Conservation (phyloP, 2,113 vertebrate genomes). For the Puma concolor region DNA sequence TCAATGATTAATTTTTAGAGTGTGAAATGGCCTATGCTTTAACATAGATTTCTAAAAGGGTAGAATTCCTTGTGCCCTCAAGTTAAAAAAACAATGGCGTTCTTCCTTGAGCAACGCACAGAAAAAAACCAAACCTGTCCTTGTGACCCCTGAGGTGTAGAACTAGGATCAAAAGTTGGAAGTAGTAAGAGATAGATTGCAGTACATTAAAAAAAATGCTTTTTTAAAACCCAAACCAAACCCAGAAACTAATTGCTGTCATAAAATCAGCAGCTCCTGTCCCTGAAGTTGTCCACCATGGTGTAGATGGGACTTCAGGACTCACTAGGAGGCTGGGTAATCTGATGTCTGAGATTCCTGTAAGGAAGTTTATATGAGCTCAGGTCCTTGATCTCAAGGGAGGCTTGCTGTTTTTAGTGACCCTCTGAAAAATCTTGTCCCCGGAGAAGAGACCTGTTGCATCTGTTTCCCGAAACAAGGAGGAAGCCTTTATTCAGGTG, state of each 20-base stretch:
- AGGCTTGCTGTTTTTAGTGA: constrained; percentile 9
- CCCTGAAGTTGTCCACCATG: background rate
- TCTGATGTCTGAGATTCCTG: background rate
- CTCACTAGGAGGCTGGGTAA: background rate
- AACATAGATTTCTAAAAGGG: background rate
- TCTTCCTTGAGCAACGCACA: background rate
- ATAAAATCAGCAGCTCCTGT: background rate
- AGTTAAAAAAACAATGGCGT: background rate
- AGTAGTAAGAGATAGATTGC: background rate
- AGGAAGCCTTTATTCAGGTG: background rate
- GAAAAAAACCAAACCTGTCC: background rate
- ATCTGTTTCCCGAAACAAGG: background rate
- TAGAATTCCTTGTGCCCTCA: background rate
- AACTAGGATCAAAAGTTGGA: background rate
- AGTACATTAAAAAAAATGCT: background rate
- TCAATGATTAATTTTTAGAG: constrained; percentile 16
- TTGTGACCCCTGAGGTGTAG: background rate
- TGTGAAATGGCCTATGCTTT: background rate
- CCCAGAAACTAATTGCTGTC: background rate
- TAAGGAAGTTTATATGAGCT: background rate
- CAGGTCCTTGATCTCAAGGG: background rate
- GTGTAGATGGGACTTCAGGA: background rate
- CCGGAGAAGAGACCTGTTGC: background rate
- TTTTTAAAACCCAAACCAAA: background rate
- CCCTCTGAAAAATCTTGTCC: background rate